A percentile compares a stretch with the other conserved stretches of the same genome.
phyloP scores from a whole-genome alignment of 1,140 invertebrate species.

The Cydia strobilella region DNA sequence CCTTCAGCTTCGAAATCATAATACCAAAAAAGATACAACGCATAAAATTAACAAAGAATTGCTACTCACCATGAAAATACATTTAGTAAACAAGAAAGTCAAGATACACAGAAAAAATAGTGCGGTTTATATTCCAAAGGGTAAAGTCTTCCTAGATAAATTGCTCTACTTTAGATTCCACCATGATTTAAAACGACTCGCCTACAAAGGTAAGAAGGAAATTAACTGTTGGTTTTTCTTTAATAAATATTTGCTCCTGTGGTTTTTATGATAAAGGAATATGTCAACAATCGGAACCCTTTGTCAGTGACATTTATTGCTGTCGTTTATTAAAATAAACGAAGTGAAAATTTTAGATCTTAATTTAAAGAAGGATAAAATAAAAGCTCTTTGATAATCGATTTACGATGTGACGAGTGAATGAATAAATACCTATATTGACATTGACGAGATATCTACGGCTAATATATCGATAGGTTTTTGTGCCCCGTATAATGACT shows the following conservation, averaged over 20 bases:
- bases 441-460: not conserved
- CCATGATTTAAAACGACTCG: conserved; percentile 5
- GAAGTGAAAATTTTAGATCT: not conserved
- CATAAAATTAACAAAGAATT: not conserved
- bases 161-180: conserved; percentile 25
- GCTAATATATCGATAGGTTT: too few relatives aligned
- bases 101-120: conserved; percentile 6
- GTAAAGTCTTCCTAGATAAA: conserved; percentile 29
- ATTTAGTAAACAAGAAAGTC: not conserved
- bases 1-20: too few relatives aligned
- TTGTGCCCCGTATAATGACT: too few relatives aligned
- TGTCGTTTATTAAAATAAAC: not conserved
- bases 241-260: conserved; percentile 46
- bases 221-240: conserved; percentile 44
- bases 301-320: conserved; percentile 3
- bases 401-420: not conserved
- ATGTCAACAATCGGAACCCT: conserved; percentile 31
- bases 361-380: not conserved
- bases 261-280: conserved; percentile 25
- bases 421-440: not conserved
- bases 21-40: too few relatives aligned
- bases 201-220: conserved; percentile 39
- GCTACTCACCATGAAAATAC: not conserved
- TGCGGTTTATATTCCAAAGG: not conserved
- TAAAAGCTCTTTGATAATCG: not conserved